Base-by-base conservation (phyloP, 2,113 vertebrate genomes). In the Lagopus muta region DNA sequence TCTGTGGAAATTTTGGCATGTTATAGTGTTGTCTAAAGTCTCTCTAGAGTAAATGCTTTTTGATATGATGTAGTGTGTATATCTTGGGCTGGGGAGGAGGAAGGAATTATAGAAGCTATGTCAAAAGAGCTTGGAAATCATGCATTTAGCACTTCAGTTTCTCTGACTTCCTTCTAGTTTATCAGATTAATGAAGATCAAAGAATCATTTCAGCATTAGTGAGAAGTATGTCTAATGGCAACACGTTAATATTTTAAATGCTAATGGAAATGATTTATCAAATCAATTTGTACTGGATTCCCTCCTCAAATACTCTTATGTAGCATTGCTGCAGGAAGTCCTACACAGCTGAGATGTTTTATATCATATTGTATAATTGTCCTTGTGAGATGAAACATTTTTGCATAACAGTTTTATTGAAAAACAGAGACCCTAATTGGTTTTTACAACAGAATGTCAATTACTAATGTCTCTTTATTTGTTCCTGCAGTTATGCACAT, bases 401-500 rank as follows among this genome's bases (percentile, higher is more conserved):
- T 45, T 78, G 11, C 30, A 0, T 38, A 55, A 36, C 48, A 40
- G 11, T 54, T 83, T 79, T 73, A 22, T 19, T 82, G 50, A 85
- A 85, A 40, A 42, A 57, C 10, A 42, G 34, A 91, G 7, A 43
- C 8, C 3, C 7, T 75, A 30, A 54, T 14, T 42, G 38, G 21
- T 38, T 48, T 81, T 74, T 88, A 61, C 25, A 10, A 52, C 5
- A 27, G 57, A 60, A 27, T n/a, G 32, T 61, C 27, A 76, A 13
- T 80, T n/a, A 61, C 24, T 78, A 62, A 12, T 60, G 55, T 45
- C 85, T 66, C 18, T 92, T 13, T 92, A 20, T 60, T 94, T 96
- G 10, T 96, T 84, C 64, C 82, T 75, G 6, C 92, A 99, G 99
- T 97, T 99, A 98, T 4, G 95, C 96, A 52, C 99, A 99, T 95